Percentiles rank a stretch among this genome's conserved stretches.
Evolutionary conservation across 2,797 vertebrate genomes (phyloP).

Genomic region (Gymnoscopelus braueri): DNA sequence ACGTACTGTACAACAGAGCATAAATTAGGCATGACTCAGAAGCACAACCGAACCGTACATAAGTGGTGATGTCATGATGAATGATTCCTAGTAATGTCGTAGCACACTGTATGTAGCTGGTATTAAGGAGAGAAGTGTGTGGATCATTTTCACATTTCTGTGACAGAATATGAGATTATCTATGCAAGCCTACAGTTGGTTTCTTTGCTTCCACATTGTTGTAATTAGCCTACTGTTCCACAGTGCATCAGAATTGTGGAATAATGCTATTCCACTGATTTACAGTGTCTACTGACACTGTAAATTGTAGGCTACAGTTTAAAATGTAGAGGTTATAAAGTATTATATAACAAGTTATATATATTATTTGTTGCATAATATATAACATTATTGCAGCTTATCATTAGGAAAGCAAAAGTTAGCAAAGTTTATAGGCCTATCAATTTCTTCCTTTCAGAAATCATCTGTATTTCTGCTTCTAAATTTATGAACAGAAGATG

Average conservation of each 20-base stretch:
- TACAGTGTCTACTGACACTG: not conserved
- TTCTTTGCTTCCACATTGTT: not conserved
- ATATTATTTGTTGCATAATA: too few relatives aligned
- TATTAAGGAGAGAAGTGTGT: not conserved
- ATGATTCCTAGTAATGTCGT: constrained; percentile 55
- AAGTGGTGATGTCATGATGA: constrained; percentile 62
- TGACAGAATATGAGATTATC: not conserved
- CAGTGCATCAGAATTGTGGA: not conserved
- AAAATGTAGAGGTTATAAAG: too few relatives aligned
- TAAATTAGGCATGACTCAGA: constrained; percentile 53
- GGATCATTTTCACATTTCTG: not conserved
- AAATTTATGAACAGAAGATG: not conserved
- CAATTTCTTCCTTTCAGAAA: too few relatives aligned
- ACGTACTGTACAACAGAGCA: constrained; percentile 1
- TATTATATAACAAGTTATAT: too few relatives aligned
- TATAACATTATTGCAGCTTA: too few relatives aligned
- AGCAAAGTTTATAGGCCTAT: too few relatives aligned
- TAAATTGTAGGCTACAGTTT: not conserved
- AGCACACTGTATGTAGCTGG: constrained; percentile 16
- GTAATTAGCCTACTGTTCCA: not conserved
- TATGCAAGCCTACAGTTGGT: not conserved
- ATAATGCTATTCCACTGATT: not conserved
- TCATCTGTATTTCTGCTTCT: constrained; percentile 8
- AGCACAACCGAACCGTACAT: constrained; percentile 29
- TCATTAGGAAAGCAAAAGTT: too few relatives aligned